Percentiles rank a stretch among this genome's conserved stretches.
Conservation (phyloP, 2,888 invertebrate species). For the Cyclophora punctaria region DNA sequence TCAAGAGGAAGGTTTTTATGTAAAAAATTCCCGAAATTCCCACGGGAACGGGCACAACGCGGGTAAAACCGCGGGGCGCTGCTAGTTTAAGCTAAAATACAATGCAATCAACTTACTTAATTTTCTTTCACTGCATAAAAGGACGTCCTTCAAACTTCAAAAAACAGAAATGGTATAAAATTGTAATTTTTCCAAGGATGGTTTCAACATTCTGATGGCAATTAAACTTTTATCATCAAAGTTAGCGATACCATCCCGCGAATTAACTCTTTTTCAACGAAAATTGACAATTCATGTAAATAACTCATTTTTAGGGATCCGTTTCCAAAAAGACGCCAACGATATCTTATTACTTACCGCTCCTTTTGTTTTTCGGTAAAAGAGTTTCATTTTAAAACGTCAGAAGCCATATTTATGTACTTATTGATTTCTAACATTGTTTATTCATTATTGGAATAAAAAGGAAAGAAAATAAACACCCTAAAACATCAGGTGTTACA, state of each 20-base stretch:
- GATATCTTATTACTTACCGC: neutral
- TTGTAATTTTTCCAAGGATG: neutral
- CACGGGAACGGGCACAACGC: no score
- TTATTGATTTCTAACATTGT: neutral
- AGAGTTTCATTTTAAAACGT: neutral
- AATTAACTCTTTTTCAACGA: slow-evolving; percentile 12
- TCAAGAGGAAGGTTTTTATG: no score
- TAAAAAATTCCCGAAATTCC: no score
- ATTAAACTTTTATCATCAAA: slow-evolving; percentile 16
- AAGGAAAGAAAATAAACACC: no score
- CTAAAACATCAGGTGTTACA: no score
- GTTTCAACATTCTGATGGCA: slow-evolving; percentile 2
- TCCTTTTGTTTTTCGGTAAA: neutral
- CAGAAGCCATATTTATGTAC: no score
- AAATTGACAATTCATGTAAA: neutral
- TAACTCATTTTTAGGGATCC: neutral
- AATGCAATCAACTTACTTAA: no score
- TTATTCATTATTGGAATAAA: neutral
- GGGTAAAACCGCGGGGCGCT: no score
- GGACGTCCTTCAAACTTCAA: no score
- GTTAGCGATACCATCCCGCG: slow-evolving; percentile 6
- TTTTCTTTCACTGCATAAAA: no score
- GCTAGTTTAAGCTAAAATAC: no score
- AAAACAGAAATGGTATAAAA: no score
- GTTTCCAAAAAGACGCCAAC: neutral